These are phyloP conservation scores for Ceuthmochares aereus DNA, from an alignment of 2,113 vertebrate species.

Conservation along the genomic window DNA sequence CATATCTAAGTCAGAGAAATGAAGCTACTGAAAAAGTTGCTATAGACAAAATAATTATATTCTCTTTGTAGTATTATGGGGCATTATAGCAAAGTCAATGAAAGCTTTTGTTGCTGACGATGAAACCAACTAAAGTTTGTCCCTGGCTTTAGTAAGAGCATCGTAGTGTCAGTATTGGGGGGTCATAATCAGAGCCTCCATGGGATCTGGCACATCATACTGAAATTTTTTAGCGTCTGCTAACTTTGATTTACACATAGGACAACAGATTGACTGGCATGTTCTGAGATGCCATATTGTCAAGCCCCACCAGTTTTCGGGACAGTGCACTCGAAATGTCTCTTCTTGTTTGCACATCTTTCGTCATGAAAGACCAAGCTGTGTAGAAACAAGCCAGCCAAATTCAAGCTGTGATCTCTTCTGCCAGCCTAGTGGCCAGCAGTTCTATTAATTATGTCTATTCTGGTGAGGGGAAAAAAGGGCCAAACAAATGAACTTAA, in stretches of 20 bases:
- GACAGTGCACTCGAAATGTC: neutral
- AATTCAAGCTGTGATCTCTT: conserved; percentile 60
- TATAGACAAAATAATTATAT: neutral
- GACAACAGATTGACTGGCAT: conserved; percentile 24
- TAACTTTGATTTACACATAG: conserved; percentile 17
- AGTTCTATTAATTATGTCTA: conserved; percentile 20
- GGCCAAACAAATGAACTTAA: neutral
- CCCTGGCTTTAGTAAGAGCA: neutral
- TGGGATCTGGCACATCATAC: neutral
- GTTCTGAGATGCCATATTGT: neutral
- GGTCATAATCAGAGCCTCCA: neutral
- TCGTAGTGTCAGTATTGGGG: neutral
- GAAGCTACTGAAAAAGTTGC: neutral
- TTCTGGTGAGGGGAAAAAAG: conserved; percentile 8
- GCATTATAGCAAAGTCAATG: neutral
- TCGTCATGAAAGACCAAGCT: conserved; percentile 8
- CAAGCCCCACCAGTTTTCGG: neutral
- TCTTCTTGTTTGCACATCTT: conserved; percentile 31
- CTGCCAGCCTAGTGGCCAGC: conserved; percentile 10
- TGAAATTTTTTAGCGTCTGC: conserved; percentile 19
- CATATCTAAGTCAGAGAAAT: neutral
- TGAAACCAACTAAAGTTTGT: neutral
- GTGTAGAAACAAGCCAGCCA: neutral
- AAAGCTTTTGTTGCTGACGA: neutral
- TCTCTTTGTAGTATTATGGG: neutral